Conservation (phyloP, 2,888 invertebrate species). For the Orthosia cruda region DNA sequence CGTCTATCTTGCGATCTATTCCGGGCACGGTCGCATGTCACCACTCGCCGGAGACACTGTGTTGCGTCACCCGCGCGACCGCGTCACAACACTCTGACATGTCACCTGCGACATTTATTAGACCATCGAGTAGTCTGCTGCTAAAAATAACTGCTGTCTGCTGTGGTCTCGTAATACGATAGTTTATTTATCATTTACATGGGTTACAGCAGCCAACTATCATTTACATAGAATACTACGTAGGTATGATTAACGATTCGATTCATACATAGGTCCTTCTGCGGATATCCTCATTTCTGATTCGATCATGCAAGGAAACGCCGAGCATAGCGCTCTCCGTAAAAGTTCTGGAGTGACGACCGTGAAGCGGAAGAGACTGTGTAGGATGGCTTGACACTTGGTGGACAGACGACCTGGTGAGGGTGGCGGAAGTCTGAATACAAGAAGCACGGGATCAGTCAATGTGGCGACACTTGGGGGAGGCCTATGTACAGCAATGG, state of each 20-base stretch:
- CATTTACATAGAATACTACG: neutral
- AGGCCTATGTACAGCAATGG: too few relatives aligned
- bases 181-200: constrained; percentile 22
- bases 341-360: too few relatives aligned
- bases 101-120: constrained; percentile 58
- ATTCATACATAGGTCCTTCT: neutral
- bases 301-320: too few relatives aligned
- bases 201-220: neutral
- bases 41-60: constrained; percentile 68
- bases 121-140: constrained; percentile 46
- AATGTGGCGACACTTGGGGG: too few relatives aligned
- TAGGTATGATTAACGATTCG: neutral
- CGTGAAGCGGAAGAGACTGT: too few relatives aligned
- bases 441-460: too few relatives aligned
- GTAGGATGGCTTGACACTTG: too few relatives aligned
- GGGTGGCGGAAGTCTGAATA: too few relatives aligned
- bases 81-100: constrained; percentile 61
- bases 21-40: constrained; percentile 54
- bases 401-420: too few relatives aligned
- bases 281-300: too few relatives aligned
- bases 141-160: constrained; percentile 43
- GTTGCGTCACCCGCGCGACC: constrained; percentile 75
- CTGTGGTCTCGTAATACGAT: constrained; percentile 31
- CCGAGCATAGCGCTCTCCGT: too few relatives aligned
- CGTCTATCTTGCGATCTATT: constrained; percentile 82